Conservation (phyloP, 2,888 invertebrate genomes). For the Synanthedon andrenaeformis region DNA sequence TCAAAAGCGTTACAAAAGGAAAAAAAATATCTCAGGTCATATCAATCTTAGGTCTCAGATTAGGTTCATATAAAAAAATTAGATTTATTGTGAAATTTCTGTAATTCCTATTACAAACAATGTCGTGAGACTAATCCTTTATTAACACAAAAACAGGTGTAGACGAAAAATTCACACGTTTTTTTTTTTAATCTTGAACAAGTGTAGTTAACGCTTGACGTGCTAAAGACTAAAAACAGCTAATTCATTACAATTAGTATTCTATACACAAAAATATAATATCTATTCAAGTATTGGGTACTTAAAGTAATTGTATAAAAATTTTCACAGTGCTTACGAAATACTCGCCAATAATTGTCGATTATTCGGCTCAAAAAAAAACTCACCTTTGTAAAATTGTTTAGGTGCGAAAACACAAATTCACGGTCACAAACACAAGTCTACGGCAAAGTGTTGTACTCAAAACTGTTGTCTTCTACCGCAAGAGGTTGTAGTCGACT, state of each 20-base stretch:
- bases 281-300: too few relatives aligned
- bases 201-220: constrained; percentile 3
- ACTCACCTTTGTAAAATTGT: constrained; percentile 33
- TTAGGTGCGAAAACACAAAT: constrained; percentile 27
- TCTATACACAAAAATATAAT: too few relatives aligned
- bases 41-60: too few relatives aligned
- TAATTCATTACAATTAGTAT: too few relatives aligned
- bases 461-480: constrained; percentile 31
- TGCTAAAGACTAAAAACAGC: constrained; percentile 1
- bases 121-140: background rate
- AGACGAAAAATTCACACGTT: constrained; percentile 32
- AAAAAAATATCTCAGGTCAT: too few relatives aligned
- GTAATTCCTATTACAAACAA: background rate
- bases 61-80: too few relatives aligned
- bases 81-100: background rate
- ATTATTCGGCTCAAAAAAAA: constrained; percentile 2
- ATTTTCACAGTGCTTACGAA: too few relatives aligned
- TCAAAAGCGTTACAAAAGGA: too few relatives aligned
- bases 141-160: background rate
- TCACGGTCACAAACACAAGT: constrained; percentile 40
- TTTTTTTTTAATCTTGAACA: constrained; percentile 13
- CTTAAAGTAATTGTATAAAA: too few relatives aligned
- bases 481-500: constrained; percentile 31
- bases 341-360: background rate
- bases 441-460: constrained; percentile 25